Conservation (phyloP, 2,888 invertebrate species). For the Danaus chrysippus region DNA sequence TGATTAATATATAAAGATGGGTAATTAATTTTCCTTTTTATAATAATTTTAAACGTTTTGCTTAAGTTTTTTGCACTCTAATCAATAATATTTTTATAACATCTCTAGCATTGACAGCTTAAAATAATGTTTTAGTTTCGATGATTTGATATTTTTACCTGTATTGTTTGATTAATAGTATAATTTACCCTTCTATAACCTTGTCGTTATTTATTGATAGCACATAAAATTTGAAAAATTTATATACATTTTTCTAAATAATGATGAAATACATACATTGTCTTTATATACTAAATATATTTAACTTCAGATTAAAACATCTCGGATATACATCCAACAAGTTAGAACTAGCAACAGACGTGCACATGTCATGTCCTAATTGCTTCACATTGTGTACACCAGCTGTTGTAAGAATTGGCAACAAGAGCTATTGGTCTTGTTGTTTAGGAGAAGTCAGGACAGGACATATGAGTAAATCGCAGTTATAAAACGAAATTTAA, state of each 20-base stretch:
- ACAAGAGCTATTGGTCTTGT: slow-evolving; percentile 26
- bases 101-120: neutral
- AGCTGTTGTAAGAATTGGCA: slow-evolving; percentile 22
- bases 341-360: slow-evolving; percentile 10
- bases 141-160: no score
- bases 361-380: slow-evolving; percentile 23
- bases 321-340: slow-evolving; percentile 6
- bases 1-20: slow-evolving; percentile 7
- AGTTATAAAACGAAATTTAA: slow-evolving; percentile 1
- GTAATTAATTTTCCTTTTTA: slow-evolving; percentile 6
- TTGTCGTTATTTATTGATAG: no score
- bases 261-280: no score
- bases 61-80: neutral
- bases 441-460: slow-evolving; percentile 17
- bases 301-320: neutral
- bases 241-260: no score
- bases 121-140: no score
- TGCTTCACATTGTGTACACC: slow-evolving; percentile 23
- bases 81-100: neutral
- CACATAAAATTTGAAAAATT: no score
- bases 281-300: no score
- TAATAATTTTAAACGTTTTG: neutral
- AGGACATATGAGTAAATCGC: slow-evolving; percentile 14
- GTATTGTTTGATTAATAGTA: no score
- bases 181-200: no score